Conservation (phyloP, 2,113 vertebrate genomes). For the Petaurus breviceps region DNA sequence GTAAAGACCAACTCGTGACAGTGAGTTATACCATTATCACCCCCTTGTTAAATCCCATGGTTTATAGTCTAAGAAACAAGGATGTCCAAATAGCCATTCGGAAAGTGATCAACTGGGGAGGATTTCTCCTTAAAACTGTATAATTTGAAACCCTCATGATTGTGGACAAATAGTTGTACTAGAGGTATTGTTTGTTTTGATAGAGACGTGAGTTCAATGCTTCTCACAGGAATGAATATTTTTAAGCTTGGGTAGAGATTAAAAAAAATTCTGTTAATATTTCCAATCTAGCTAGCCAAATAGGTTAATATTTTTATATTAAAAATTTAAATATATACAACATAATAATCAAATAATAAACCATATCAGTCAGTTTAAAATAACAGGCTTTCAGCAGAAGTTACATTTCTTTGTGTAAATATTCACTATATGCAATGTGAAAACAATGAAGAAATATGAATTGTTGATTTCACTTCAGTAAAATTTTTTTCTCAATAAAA, state of each 20-base stretch:
- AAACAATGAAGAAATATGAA: background rate
- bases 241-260: background rate
- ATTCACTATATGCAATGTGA: background rate
- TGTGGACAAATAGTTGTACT: background rate
- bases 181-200: background rate
- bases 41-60: slow-evolving; percentile 69
- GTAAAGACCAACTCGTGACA: slow-evolving; percentile 65
- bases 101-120: slow-evolving; percentile 44
- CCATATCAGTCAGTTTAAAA: background rate
- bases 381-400: background rate
- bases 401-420: background rate
- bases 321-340: background rate
- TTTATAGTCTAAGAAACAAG: slow-evolving; percentile 73
- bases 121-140: slow-evolving; percentile 14
- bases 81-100: slow-evolving; percentile 58
- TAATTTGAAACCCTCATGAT: background rate
- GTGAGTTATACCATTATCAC: slow-evolving; percentile 71
- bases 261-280: background rate
- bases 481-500: background rate
- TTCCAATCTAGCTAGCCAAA: background rate
- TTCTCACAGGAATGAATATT: background rate
- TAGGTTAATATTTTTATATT: background rate
- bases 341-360: background rate
- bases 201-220: background rate
- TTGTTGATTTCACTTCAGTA: background rate